A percentile compares a stretch with the other conserved stretches of the same genome.
These are phyloP conservation scores for Xiphophorus birchmanni DNA, from an alignment of 2,797 vertebrate genomes.

Conservation along the genomic window DNA sequence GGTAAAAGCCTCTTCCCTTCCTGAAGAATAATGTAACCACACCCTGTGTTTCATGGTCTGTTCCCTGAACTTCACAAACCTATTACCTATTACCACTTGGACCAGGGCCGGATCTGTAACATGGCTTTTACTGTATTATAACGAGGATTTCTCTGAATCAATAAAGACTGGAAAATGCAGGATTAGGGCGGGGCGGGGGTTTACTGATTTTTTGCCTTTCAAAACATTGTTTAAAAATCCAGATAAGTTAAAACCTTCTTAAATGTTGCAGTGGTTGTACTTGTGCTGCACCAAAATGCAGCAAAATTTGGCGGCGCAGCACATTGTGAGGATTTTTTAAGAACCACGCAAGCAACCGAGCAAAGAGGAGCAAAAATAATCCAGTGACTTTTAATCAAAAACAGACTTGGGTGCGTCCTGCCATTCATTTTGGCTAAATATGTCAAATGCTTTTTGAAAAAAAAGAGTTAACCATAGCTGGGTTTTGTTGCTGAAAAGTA, in stretches of 20 bases:
- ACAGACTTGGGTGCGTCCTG: background rate
- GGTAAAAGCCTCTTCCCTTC: background rate
- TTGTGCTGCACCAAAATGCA: too few relatives aligned
- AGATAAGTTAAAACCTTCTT: background rate
- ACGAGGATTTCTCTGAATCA: too few relatives aligned
- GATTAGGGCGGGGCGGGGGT: too few relatives aligned
- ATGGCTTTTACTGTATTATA: background rate
- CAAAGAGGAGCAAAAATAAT: background rate
- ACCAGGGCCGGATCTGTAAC: background rate
- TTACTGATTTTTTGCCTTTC: too few relatives aligned
- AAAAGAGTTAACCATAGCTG: too few relatives aligned
- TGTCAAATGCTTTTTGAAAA: background rate
- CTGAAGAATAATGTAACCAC: background rate
- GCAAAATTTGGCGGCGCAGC: too few relatives aligned
- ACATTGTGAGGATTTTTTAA: too few relatives aligned
- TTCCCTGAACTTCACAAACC: background rate
- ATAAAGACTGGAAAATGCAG: background rate
- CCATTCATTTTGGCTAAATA: background rate
- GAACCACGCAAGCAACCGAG: background rate
- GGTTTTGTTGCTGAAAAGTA: background rate
- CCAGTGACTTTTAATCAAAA: background rate
- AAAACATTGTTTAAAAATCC: background rate
- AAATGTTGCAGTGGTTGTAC: background rate
- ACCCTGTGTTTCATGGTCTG: background rate
- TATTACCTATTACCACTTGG: too few relatives aligned